Evolutionary conservation across 2,797 vertebrate species (phyloP), one percentile per base, ranked within the genome.

Genomic region (Ambastaia sidthimunki): DNA sequence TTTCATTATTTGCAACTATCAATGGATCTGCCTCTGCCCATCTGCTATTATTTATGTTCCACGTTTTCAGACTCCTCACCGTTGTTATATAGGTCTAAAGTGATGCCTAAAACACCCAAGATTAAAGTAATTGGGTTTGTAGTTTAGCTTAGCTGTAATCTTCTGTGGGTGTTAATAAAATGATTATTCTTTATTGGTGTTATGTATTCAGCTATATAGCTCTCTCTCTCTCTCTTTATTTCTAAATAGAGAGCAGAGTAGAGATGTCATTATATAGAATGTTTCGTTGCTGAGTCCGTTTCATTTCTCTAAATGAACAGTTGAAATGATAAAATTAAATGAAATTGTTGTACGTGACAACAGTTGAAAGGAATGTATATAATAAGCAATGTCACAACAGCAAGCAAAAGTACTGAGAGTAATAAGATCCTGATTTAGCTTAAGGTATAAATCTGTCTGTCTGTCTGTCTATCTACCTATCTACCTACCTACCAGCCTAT

Each of bases 31-130:
- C 19, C 19, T 72, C 23, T 55, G 69, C 59, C 54, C 34, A 57
- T 72, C 72, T 71, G 48, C 31, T 34, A 66, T 63, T 71, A 78
- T 78, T 78, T 78, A 62, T 78, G 44, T 62, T 71, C 16, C 57
- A 41, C 19, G 31, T 82, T 25, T 31, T 3, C 41, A 23, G 54
- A 34, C 63, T 68, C 48, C 34, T 69, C 37, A 4, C 21, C 16
- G 31, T 21, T 21, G 50, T 77, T 71, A 28, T 67, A 77, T 78
- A 50, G 37, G 55, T 34, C 57, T 71, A 50, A 63, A 37, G 44
- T 21, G 52, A 13, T 71, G 23, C 57, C 52, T 62, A 15, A 60
- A 78, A 63, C 19, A 52, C 15, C 52, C 44, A 63, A 15, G 47
- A 71, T 63, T 78, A 31, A 71, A 15, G 25, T 54, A 25, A 71